These are phyloP conservation scores for Caerostris extrusa DNA, from an alignment of 1,140 invertebrate genomes.

Conservation along the genomic window DNA sequence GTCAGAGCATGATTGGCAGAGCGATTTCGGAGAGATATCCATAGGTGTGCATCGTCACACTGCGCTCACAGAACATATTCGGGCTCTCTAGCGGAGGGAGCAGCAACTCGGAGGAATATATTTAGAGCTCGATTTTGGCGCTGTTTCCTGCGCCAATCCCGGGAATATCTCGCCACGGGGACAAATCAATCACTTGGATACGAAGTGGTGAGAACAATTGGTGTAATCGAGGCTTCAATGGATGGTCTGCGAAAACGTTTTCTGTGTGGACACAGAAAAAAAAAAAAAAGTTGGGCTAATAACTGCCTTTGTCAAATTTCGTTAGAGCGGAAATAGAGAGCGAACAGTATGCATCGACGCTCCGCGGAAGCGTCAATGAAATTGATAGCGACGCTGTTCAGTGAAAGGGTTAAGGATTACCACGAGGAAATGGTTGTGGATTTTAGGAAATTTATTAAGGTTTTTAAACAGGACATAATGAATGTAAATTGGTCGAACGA, in stretches of 20 bases:
- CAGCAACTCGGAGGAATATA: constrained; percentile 54
- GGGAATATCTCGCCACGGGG: constrained; percentile 56
- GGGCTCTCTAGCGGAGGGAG: constrained; percentile 56
- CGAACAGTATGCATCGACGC: not conserved
- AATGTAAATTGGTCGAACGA: no score
- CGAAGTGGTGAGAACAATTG: constrained; percentile 20
- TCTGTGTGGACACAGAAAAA: not conserved
- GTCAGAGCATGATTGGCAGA: constrained; percentile 68
- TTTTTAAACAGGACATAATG: no score
- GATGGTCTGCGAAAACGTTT: not conserved
- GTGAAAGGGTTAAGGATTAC: not conserved
- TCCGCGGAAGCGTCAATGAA: not conserved
- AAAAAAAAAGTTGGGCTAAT: not conserved
- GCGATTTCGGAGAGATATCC: constrained; percentile 56
- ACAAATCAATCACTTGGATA: constrained; percentile 16
- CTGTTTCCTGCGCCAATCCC: constrained; percentile 56
- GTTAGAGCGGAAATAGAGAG: not conserved
- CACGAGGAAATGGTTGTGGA: not conserved
- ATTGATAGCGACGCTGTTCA: not conserved
- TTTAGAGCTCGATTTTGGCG: constrained; percentile 68
- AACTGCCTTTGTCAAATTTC: not conserved
- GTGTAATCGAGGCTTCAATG: constrained; percentile 5
- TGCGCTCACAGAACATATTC: constrained; percentile 37
- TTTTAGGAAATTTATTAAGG: no score
- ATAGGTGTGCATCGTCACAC: constrained; percentile 59